phyloP scores from a whole-genome alignment of 2,797 vertebrate species.

The Microctenopoma lineatum region DNA sequence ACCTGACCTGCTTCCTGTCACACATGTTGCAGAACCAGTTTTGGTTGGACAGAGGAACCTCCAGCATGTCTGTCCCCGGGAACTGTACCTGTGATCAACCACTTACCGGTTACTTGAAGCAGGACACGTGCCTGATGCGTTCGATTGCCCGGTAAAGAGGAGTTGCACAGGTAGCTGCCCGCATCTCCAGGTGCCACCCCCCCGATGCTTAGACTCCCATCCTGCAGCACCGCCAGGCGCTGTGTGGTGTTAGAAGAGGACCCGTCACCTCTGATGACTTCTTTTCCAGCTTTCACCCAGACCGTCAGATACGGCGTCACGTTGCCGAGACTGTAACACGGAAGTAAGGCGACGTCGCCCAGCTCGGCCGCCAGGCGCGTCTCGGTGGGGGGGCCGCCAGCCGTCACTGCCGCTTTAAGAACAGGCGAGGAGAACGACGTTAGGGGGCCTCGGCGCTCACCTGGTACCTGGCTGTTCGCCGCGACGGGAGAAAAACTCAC shows the following conservation, averaged over 20 bases:
- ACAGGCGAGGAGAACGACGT: background rate
- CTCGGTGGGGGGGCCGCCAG: slow-evolving; percentile 15
- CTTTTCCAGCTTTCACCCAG: slow-evolving; percentile 81
- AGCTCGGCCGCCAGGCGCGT: slow-evolving; percentile 32
- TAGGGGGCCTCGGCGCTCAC: background rate
- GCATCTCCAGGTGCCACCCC: slow-evolving; percentile 77
- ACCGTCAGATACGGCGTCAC: slow-evolving; percentile 56
- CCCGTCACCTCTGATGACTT: slow-evolving; percentile 5
- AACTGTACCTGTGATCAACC: background rate
- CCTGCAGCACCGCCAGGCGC: slow-evolving; percentile 74
- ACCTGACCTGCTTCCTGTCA: background rate
- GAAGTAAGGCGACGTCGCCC: slow-evolving; percentile 73
- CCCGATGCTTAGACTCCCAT: slow-evolving; percentile 81
- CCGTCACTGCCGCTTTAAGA: slow-evolving; percentile 49
- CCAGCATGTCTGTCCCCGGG: too few species aligned
- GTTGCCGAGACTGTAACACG: slow-evolving; percentile 73
- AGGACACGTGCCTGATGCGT: slow-evolving; percentile 59
- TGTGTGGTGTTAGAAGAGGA: fast-evolving
- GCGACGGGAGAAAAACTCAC: background rate
- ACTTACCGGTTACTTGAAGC: slow-evolving; percentile 87
- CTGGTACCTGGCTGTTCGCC: slow-evolving; percentile 7
- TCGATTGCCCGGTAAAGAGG: slow-evolving; percentile 44
- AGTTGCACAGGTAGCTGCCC: slow-evolving; percentile 86
- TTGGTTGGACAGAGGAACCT: too few species aligned
- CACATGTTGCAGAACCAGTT: slow-evolving; percentile 62